These are phyloP conservation scores for Dicyrtomina minuta DNA, from an alignment of 2,888 invertebrate species.

Conservation along the genomic window DNA sequence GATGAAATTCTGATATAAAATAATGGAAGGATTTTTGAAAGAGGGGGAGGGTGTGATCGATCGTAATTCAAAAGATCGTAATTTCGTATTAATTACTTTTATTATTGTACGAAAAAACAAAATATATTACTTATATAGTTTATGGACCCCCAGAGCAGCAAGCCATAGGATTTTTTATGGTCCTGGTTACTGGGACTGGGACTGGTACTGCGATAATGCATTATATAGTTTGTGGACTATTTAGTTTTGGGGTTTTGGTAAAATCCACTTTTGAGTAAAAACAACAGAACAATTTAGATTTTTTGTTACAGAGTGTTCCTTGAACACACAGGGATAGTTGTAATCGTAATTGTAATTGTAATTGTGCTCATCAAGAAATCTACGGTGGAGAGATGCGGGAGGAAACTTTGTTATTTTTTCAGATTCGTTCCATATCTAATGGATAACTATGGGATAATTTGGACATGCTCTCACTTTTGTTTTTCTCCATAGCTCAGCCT, in stretches of 20 bases:
- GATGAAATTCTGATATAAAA: no score
- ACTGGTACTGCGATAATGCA: no score
- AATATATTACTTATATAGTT: no score
- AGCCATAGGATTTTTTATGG: no score
- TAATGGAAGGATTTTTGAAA: no score
- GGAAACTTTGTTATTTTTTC: constrained; percentile 25
- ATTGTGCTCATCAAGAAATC: constrained; percentile 10
- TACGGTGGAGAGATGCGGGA: no score
- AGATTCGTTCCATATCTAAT: constrained; percentile 32
- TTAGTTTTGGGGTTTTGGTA: not conserved
- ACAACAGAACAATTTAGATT: constrained; percentile 28
- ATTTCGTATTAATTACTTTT: no score
- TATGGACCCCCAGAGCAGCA: no score
- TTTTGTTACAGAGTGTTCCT: constrained; percentile 4
- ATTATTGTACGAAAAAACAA: no score
- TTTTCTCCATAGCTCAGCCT: constrained; percentile 15
- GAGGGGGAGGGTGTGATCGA: no score
- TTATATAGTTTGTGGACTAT: not conserved
- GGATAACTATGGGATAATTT: constrained; percentile 28
- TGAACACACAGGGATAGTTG: not conserved
- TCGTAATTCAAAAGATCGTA: no score
- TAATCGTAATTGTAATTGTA: constrained; percentile 7
- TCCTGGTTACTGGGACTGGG: no score
- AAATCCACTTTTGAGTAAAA: constrained; percentile 24
- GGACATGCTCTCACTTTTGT: constrained; percentile 24